Conservation (phyloP, 2,797 vertebrate species). For the Hypotaenidia okinawae region DNA sequence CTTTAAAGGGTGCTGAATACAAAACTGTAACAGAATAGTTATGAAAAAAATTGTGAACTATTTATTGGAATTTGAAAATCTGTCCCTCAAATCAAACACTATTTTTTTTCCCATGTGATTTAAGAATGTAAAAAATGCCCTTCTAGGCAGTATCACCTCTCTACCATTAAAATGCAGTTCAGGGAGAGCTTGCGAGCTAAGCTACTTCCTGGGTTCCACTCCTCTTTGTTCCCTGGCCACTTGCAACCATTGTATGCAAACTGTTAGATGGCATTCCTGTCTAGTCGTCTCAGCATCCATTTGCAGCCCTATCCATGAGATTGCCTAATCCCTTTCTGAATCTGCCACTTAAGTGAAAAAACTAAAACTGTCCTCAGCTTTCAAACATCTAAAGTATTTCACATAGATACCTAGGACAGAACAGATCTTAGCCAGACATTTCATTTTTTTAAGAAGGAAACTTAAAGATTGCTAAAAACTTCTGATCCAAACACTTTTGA, state of each 20-base stretch:
- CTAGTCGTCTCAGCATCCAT: neutral
- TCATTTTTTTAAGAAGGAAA: neutral
- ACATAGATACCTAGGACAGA: neutral
- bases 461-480: neutral
- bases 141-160: neutral
- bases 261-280: neutral
- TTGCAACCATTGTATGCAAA: neutral
- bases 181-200: neutral
- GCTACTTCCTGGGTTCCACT: neutral
- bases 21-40: neutral
- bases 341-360: neutral
- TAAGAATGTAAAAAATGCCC: neutral
- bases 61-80: neutral
- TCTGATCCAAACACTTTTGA: neutral
- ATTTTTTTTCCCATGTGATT: neutral
- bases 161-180: neutral
- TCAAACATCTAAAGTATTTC: neutral
- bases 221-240: neutral
- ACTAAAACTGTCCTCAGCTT: neutral
- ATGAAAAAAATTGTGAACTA: neutral
- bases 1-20: neutral
- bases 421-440: neutral
- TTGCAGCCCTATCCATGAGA: neutral
- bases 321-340: neutral
- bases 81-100: neutral